These are phyloP conservation scores for Chondrilla cf. caribensis DNA, from an alignment of 37 sponge, comb jelly and placozoan species.

Conservation along the genomic window DNA sequence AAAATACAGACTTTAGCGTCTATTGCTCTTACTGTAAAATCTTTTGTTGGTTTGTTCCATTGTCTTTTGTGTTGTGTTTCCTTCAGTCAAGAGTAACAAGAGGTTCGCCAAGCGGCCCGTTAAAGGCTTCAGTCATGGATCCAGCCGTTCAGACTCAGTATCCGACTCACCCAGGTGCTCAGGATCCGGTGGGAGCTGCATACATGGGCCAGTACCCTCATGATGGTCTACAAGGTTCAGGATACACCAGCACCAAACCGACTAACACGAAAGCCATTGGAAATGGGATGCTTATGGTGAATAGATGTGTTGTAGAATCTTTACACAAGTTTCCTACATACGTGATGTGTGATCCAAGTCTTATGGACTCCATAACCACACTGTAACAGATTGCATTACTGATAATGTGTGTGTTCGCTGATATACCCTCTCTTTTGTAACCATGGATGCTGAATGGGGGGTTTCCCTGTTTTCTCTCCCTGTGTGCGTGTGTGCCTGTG, in stretches of 20 bases:
- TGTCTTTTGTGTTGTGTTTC: no score
- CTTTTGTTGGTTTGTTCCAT: no score
- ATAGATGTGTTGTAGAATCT: neutral
- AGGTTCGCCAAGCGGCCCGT: no score
- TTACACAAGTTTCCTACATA: no score
- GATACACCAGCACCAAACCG: neutral
- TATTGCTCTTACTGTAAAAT: no score
- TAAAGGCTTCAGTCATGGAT: slow-evolving; percentile 4
- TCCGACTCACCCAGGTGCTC: neutral
- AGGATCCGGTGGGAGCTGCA: neutral
- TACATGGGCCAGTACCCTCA: slow-evolving; percentile 7
- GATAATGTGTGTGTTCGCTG: no score
- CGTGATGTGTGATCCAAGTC: no score
- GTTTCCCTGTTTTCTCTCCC: neutral
- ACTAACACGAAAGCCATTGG: neutral
- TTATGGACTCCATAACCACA: no score
- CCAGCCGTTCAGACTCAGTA: neutral
- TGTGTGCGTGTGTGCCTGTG: slow-evolving; percentile 14
- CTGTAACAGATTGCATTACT: no score
- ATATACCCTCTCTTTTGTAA: neutral
- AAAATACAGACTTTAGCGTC: no score
- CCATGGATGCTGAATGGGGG: neutral
- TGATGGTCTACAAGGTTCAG: neutral
- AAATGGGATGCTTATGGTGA: neutral
- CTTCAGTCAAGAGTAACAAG: no score